Base-by-base conservation (phyloP, 2,888 invertebrate species). In the Diaprepes abbreviatus region DNA sequence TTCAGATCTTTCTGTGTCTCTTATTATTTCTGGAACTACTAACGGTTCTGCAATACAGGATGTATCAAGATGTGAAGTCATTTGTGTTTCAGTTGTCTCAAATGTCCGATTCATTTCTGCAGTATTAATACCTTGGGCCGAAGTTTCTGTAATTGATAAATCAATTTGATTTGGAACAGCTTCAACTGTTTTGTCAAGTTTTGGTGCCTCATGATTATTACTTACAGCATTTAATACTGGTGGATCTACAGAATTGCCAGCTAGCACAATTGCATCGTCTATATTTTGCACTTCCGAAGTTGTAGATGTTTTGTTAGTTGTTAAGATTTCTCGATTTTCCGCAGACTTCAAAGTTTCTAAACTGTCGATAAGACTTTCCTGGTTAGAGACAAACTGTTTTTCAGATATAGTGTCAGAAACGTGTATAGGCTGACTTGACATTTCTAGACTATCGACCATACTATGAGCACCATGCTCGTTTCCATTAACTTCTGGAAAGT, bases 401-500 rank as follows among this genome's bases (percentile, higher is more conserved):
- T 19, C 43, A 43, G 3, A 9, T 9, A 2, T 43, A 10, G 10
- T 19, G 1, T 43, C 43, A 17, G 4, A 19, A 19, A 19, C 14
- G 2, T 12, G 48, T 6, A 28, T 14, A 28, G 19, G 1, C 4
- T 9, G 19, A 43, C 7, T 4, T 43, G 43, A 21, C 12, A 14
- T 21, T 14, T 48, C 48, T 14, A 28, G 28, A 28, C 48, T 48
- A 48, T 48, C 48, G 14, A 48, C 28, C 48, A 48, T 48, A 14
- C 7, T 19, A 1, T 9, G 1, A 17, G 3, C n/a, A n/a, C n/a
- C 2, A 9, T 19, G 7, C 7, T 43, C 40, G 2, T 19, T 3
- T 43, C 4, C 14, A 28, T 5, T 5, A 1, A 28, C 48, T 14
- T 24, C 5, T n/a, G n/a, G n/a, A n/a, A n/a, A n/a, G n/a, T n/a